These are phyloP conservation scores for western clawed frog (Xenopus tropicalis) DNA, from an alignment of 2,113 vertebrate species.

Conservation along the genomic window UCB_Xtro_10.0 CM004444.2:56860501-56861000, in stretches of 20 bases:
- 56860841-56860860: background rate
- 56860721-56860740: background rate
- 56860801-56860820: constrained; percentile 32
- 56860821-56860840: background rate
- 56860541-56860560: constrained; percentile 27
- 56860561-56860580: constrained; percentile 15
- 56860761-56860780: constrained; percentile 37
- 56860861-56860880: background rate
- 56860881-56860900: constrained; percentile 5
- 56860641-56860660: background rate
- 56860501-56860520: constrained; percentile 26
- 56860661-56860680: background rate
- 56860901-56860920: background rate
- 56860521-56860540: constrained; percentile 27
- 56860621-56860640: background rate
- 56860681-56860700: constrained; percentile 9
- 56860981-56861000: constrained; percentile 54
- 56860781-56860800: constrained; percentile 28
- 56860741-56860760: constrained; percentile 35
- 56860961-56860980: constrained; percentile 41
- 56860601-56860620: background rate
- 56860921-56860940: background rate
- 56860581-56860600: constrained; percentile 12
- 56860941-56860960: background rate
- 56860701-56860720: background rate